phyloP scores from a whole-genome alignment of 1,140 invertebrate genomes.

The Monochamus saltuarius region DNA sequence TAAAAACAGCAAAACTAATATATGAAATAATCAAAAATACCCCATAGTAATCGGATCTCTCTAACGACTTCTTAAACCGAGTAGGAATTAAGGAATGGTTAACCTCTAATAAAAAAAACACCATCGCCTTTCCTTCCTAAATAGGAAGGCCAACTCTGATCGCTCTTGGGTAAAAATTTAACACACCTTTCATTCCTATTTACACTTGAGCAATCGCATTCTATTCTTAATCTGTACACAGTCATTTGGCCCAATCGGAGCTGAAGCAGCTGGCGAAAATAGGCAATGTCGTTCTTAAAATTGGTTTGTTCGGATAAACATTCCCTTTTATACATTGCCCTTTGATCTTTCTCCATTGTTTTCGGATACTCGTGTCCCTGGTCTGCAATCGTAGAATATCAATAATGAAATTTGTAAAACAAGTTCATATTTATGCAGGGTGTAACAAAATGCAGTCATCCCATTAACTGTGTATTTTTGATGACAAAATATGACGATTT shows the following conservation, averaged over 20 bases:
- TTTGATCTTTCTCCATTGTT: conserved; percentile 32
- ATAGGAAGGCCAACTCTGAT: conserved; percentile 57
- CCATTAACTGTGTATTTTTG: too few relatives aligned
- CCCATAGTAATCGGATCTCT: too few relatives aligned
- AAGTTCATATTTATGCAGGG: too few relatives aligned
- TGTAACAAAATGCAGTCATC: too few relatives aligned
- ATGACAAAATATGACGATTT: too few relatives aligned
- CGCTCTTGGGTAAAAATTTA: conserved; percentile 52
- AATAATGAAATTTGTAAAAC: too few relatives aligned
- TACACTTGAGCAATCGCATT: conserved; percentile 55
- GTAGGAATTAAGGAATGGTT: too few relatives aligned
- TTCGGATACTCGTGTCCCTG: conserved; percentile 22
- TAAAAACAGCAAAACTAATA: too few relatives aligned
- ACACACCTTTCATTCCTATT: conserved; percentile 53
- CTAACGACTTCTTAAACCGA: too few relatives aligned
- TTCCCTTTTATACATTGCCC: conserved; percentile 39
- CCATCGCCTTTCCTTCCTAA: conserved; percentile 56
- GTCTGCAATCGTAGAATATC: conserved; percentile 9
- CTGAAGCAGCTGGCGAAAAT: conserved; percentile 52
- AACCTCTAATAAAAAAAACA: conserved; percentile 45
- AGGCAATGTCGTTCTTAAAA: conserved; percentile 48
- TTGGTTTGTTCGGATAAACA: conserved; percentile 53
- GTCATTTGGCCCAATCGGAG: conserved; percentile 59
- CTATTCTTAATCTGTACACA: conserved; percentile 56
- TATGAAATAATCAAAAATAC: too few relatives aligned